These are phyloP conservation scores for Monochamus alternatus DNA, from an alignment of 2,888 invertebrate genomes.

Conservation along the genomic window DNA sequence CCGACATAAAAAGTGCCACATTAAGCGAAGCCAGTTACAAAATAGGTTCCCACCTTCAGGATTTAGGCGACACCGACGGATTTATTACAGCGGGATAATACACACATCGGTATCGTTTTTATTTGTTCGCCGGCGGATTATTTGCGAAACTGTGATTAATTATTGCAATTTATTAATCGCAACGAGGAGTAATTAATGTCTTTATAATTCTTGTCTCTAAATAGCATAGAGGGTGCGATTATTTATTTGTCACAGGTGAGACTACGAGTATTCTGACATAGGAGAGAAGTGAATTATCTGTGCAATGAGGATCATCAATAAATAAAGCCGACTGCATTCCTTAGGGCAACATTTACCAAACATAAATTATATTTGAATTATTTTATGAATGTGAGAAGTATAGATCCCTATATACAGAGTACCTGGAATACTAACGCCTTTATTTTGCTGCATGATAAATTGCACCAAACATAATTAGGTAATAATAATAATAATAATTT, in stretches of 20 bases:
- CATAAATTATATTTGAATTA: too few relatives aligned
- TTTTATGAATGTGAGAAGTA: too few relatives aligned
- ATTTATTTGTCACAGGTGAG: neutral
- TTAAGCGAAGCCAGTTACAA: slow-evolving; percentile 14
- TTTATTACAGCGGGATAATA: slow-evolving; percentile 23
- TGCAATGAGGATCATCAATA: slow-evolving; percentile 4
- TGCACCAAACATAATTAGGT: too few relatives aligned
- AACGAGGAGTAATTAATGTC: neutral
- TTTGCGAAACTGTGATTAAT: slow-evolving; percentile 4
- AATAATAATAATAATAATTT: too few relatives aligned
- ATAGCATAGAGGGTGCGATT: neutral
- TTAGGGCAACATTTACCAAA: too few relatives aligned
- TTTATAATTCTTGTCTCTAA: slow-evolving; percentile 5
- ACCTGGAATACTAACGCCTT: too few relatives aligned
- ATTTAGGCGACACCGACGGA: slow-evolving; percentile 21
- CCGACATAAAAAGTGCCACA: slow-evolving; percentile 15
- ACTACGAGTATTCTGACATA: neutral
- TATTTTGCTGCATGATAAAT: too few relatives aligned
- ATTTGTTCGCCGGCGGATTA: slow-evolving; percentile 1
- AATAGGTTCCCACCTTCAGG: slow-evolving; percentile 27
- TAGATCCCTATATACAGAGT: too few relatives aligned
- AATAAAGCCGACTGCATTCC: too few relatives aligned
- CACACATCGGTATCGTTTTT: slow-evolving; percentile 16
- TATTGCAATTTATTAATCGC: neutral
- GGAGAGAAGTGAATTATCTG: neutral